Evolutionary conservation across 92 coral and sea anemone genomes (phyloP).

Genomic region (Pocillopora meandrina): DNA sequence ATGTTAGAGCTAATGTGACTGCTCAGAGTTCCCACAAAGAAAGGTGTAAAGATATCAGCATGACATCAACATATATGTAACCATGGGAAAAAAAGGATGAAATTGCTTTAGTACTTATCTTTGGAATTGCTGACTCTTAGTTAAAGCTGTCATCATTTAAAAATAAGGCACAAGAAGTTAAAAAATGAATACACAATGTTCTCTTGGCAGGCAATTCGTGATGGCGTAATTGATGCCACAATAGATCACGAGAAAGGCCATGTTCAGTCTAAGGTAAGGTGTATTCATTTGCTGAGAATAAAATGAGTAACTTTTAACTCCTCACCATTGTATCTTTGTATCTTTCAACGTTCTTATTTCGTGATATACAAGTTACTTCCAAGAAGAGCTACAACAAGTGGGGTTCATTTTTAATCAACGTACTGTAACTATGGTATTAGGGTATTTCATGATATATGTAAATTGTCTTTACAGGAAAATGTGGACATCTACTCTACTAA

Average conservation of each 20-base stretch:
- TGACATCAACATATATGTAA: too few species aligned
- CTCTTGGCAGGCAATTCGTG: conserved; percentile 86
- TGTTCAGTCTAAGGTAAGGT: conserved; percentile 91
- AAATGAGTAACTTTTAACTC: too few species aligned
- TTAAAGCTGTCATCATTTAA: neutral
- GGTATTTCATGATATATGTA: neutral
- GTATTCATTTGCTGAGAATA: neutral
- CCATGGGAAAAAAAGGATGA: too few species aligned
- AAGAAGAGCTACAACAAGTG: too few species aligned
- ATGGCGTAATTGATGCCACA: conserved; percentile 99
- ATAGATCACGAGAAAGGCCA: conserved; percentile 95
- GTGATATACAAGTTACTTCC: too few species aligned
- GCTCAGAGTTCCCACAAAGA: too few species aligned
- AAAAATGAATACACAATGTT: neutral
- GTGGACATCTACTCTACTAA: conserved; percentile 97
- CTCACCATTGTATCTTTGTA: neutral
- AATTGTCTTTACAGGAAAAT: conserved; percentile 74
- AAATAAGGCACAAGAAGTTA: neutral
- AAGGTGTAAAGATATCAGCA: too few species aligned
- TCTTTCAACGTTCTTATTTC: too few species aligned
- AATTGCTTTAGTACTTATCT: too few species aligned
- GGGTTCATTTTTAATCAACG: too few species aligned
- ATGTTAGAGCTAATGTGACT: too few species aligned
- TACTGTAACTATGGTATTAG: neutral
- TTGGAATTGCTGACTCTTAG: too few species aligned